Evolutionary conservation across 2,797 vertebrate species (phyloP).

Genomic region (Chanos chanos): DNA sequence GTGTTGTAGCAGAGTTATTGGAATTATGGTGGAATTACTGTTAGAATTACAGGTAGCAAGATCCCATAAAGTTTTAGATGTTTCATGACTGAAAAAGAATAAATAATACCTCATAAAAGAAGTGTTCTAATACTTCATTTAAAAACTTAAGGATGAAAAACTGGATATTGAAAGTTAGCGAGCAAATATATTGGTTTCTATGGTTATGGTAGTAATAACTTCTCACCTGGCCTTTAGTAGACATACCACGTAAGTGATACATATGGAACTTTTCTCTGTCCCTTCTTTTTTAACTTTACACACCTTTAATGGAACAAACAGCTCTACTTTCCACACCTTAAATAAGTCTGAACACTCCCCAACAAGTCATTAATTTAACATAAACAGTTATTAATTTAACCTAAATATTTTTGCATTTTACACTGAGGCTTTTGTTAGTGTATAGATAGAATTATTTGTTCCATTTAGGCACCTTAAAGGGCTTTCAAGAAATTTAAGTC

Average conservation of each 20-base stretch:
- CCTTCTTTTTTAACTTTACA: not conserved
- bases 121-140: not conserved
- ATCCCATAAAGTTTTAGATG: too few relatives aligned
- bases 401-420: too few relatives aligned
- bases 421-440: too few relatives aligned
- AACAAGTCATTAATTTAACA: too few relatives aligned
- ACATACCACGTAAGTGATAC: not conserved
- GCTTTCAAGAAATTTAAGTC: too few relatives aligned
- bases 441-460: too few relatives aligned
- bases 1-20: too few relatives aligned
- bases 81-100: not conserved
- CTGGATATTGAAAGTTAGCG: not conserved
- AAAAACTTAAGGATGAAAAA: not conserved
- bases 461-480: too few relatives aligned
- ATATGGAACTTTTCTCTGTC: not conserved
- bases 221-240: not conserved
- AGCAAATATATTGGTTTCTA: not conserved
- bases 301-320: not conserved
- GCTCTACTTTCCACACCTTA: not conserved
- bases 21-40: too few relatives aligned
- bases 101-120: constrained; percentile 2
- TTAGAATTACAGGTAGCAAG: too few relatives aligned
- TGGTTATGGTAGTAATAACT: not conserved
- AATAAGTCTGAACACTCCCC: too few relatives aligned
- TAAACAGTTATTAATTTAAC: too few relatives aligned